These are phyloP conservation scores for Drosophila mulleri DNA, from an alignment of 2,888 invertebrate genomes.

Conservation along the genomic window DNA sequence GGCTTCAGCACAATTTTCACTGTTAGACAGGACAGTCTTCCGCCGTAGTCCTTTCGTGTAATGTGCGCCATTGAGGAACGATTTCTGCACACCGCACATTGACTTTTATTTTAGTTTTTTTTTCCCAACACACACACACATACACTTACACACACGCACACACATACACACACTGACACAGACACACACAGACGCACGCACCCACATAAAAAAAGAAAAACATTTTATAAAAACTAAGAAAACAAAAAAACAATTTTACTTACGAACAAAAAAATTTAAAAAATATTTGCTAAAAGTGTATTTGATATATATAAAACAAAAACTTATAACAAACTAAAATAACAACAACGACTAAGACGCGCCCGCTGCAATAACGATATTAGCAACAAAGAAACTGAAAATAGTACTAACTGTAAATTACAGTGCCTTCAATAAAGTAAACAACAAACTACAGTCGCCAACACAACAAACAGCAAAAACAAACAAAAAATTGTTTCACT, in stretches of 20 bases:
- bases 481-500: constrained; percentile 20
- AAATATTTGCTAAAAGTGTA: constrained; percentile 75
- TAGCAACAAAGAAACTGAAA: constrained; percentile 40
- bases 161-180: constrained; percentile 12
- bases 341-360: constrained; percentile 39
- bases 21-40: constrained; percentile 74
- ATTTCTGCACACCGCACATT: constrained; percentile 70
- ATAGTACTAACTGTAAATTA: constrained; percentile 74
- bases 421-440: constrained; percentile 73
- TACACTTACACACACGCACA: constrained; percentile 4
- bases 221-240: constrained; percentile 22
- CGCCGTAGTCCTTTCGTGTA: constrained; percentile 81
- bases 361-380: constrained; percentile 48
- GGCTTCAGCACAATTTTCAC: constrained; percentile 51
- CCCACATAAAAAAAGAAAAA: constrained; percentile 27
- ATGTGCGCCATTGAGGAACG: constrained; percentile 76
- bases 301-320: constrained; percentile 58
- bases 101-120: constrained; percentile 70
- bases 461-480: constrained; percentile 23
- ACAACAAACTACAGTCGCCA: constrained; percentile 53
- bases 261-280: constrained; percentile 31
- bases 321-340: constrained; percentile 18
- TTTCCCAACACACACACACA: constrained; percentile 46
- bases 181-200: constrained; percentile 19
- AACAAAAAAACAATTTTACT: constrained; percentile 43